A percentile compares a stretch with the other conserved stretches of the same genome.
Evolutionary conservation across 2,888 invertebrate species (phyloP).

Genomic region (Drosophila nigricruria): DNA sequence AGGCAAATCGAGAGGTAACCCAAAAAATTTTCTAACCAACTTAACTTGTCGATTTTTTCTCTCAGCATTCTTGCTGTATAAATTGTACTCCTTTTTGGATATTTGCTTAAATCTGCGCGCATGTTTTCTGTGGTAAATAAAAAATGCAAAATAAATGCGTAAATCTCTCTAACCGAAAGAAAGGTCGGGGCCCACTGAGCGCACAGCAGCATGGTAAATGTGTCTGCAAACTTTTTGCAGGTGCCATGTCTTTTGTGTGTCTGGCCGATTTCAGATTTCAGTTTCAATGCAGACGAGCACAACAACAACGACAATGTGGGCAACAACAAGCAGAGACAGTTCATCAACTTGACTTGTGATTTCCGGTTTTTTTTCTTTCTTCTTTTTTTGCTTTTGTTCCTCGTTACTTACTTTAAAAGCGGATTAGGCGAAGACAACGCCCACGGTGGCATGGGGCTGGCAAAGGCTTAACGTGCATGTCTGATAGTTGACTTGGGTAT

Average conservation of each 20-base stretch:
- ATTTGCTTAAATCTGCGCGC: constrained; percentile 77
- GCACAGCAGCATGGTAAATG: constrained; percentile 50
- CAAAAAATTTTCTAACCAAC: constrained; percentile 70
- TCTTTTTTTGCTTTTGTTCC: constrained; percentile 22
- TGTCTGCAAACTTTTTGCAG: constrained; percentile 79
- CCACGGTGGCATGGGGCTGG: constrained; percentile 65
- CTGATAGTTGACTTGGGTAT: constrained; percentile 68
- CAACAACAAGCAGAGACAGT: constrained; percentile 63
- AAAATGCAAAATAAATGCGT: constrained; percentile 82
- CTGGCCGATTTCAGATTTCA: constrained; percentile 65
- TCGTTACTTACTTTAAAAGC: constrained; percentile 73
- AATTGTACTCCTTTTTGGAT: constrained; percentile 62
- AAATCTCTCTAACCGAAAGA: constrained; percentile 69
- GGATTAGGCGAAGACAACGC: constrained; percentile 76
- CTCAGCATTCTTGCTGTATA: constrained; percentile 34
- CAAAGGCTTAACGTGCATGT: constrained; percentile 72
- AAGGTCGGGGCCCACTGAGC: constrained; percentile 35
- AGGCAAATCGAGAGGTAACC: constrained; percentile 77
- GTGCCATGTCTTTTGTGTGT: constrained; percentile 70
- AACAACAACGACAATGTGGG: constrained; percentile 33
- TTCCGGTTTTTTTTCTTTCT: constrained; percentile 67
- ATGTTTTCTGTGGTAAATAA: constrained; percentile 73
- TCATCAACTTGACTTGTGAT: constrained; percentile 78
- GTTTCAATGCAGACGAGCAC: constrained; percentile 57
- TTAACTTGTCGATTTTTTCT: constrained; percentile 54